A percentile compares a stretch with the other conserved stretches of the same genome.
Evolutionary conservation across 2,113 vertebrate genomes (phyloP).

Genomic region (Passer domesticus): DNA sequence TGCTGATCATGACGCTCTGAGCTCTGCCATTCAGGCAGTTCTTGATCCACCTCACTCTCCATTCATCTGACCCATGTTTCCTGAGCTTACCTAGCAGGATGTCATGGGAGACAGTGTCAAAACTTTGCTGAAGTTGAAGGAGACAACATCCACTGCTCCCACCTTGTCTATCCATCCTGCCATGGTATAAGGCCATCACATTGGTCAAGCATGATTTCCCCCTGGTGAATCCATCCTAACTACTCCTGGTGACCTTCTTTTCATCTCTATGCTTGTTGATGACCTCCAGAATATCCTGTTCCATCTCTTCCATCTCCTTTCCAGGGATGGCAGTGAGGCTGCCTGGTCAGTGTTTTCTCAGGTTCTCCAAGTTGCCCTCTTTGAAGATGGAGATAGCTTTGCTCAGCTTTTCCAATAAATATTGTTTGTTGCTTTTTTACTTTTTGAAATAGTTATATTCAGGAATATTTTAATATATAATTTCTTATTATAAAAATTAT

Average conservation of each 20-base stretch:
- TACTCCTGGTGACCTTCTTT: not conserved
- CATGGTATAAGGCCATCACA: accelerated
- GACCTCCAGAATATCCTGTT: not conserved
- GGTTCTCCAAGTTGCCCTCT: not conserved
- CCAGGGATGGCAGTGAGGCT: not conserved
- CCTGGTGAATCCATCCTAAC: not conserved
- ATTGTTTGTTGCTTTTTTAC: not conserved
- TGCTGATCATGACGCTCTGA: accelerated
- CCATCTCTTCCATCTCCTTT: not conserved
- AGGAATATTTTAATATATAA: not conserved
- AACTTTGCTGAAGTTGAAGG: not conserved
- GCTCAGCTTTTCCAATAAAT: not conserved
- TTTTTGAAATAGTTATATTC: not conserved
- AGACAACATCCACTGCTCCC: not conserved
- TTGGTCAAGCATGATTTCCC: not conserved
- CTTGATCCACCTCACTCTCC: not conserved
- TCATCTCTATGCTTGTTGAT: not conserved
- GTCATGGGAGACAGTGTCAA: not conserved
- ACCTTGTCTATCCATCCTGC: not conserved
- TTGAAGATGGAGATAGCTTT: not conserved
- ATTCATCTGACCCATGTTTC: not conserved
- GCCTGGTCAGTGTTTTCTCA: not conserved
- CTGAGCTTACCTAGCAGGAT: not conserved
- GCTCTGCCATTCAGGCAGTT: not conserved
- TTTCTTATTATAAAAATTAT: not conserved